phyloP scores from a whole-genome alignment of 2,888 invertebrate genomes.

The Boloria selene region DNA sequence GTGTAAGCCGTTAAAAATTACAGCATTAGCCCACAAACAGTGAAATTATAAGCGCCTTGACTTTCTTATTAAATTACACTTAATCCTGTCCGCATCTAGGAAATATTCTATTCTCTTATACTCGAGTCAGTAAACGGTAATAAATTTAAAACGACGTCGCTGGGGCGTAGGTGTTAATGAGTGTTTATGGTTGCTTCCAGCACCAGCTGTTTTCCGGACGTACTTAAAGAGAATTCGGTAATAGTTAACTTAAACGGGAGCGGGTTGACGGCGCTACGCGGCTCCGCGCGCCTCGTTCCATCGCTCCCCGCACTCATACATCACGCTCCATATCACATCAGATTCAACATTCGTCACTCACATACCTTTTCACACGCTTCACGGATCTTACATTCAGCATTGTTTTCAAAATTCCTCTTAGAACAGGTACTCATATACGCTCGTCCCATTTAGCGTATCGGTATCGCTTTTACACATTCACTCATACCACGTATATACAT shows the following conservation, averaged over 20 bases:
- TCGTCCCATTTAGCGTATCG: conserved; percentile 22
- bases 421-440: conserved; percentile 9
- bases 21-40: neutral
- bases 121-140: conserved; percentile 35
- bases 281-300: conserved; percentile 40
- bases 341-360: conserved; percentile 27
- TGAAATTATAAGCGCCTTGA: neutral
- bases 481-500: conserved; percentile 30
- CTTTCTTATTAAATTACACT: neutral
- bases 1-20: neutral
- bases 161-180: conserved; percentile 61
- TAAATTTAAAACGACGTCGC: conserved; percentile 46
- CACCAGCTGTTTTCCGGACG: conserved; percentile 86
- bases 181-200: conserved; percentile 82
- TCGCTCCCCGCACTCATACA: conserved; percentile 46
- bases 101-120: neutral
- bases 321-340: conserved; percentile 29
- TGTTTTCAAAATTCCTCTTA: conserved; percentile 2
- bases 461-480: conserved; percentile 34
- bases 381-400: conserved; percentile 18
- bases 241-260: conserved; percentile 53
- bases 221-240: conserved; percentile 67
- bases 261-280: conserved; percentile 43
- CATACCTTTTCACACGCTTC: conserved; percentile 35
- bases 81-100: neutral